Evolutionary conservation across 2,113 vertebrate genomes (phyloP), one percentile per base, ranked within the genome.

Genomic region (Poeciliopsis retropinna): DNA sequence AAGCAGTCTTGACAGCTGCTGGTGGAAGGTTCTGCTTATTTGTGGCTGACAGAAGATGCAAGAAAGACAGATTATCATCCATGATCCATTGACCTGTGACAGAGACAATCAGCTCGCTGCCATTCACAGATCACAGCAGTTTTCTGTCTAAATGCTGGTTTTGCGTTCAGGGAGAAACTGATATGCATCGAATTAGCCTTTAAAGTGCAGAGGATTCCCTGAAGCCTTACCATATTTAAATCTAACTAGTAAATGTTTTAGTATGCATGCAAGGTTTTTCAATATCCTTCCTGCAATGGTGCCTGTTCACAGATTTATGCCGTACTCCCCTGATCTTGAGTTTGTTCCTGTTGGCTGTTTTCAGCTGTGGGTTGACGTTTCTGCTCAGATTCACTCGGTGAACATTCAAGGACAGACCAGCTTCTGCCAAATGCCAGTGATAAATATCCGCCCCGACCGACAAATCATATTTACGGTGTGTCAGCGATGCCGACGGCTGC

Each of bases 161-260:
- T 32, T 37, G 37, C 64, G 17, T 44, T 47, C 22, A 15, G 31
- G n/a, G 51, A 70, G 60, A 37, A 37, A 64, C 28, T 64, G 25
- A 73, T 34, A 25, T 6, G 39, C 68, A 13, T 34, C 65, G 27
- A 37, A 41, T 6, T 76, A 29, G 67, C 70, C 27, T 69, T 70
- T 75, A 41, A 60, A 29, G 25, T 5, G 25, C 51, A 51, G 47
- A 60, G 13, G 10, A n/a, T 28, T 13, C 68, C n/a, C 64, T 15
- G 15, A 29, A 51, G 60, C 11, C 13, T 27, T 22, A 54, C 15
- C 17, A 25, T 47, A 19, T 47, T 47, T 1, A 19, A 47, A 15
- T 12, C 5, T 12, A 3, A 11, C 10, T 39, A 37, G 25, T 15
- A 27, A 37, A 57, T 54, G 14, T 9, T n/a, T 29, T 31, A 4